Percentiles rank a stretch among this genome's conserved stretches.
phyloP scores from a whole-genome alignment of 1,140 invertebrate genomes.

The Hycleus phaleratus region DNA sequence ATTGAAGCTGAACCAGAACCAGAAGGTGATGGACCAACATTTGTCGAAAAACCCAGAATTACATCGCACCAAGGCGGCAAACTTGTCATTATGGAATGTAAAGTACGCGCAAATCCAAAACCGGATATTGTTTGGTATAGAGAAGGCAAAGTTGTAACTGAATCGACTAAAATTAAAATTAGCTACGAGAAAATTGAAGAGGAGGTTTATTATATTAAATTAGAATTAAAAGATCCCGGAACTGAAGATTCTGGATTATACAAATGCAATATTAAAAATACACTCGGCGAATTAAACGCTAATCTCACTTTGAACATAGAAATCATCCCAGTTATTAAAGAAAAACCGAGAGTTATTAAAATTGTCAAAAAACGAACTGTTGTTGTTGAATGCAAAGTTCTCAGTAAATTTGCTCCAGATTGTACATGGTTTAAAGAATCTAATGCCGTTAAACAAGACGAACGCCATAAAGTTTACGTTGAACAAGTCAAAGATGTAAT shows the following conservation, averaged over 20 bases:
- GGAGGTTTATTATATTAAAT: constrained; percentile 80
- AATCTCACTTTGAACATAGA: constrained; percentile 96
- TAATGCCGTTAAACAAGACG: constrained; percentile 66
- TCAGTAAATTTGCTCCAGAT: constrained; percentile 79
- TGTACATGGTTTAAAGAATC: constrained; percentile 86
- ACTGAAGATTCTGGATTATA: constrained; percentile 94
- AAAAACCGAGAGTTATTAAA: constrained; percentile 82
- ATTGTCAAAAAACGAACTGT: constrained; percentile 85
- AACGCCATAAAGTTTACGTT: constrained; percentile 64
- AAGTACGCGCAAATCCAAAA: constrained; percentile 87
- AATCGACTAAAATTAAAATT: constrained; percentile 74
- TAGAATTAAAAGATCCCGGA: constrained; percentile 88
- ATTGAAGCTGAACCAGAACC: constrained; percentile 91
- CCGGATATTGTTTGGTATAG: constrained; percentile 91
- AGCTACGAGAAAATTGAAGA: constrained; percentile 65
- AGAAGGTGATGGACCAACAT: constrained; percentile 93
- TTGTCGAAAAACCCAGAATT: constrained; percentile 94
- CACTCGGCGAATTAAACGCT: constrained; percentile 90
- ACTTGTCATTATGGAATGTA: constrained; percentile 96
- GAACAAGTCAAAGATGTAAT: constrained; percentile 69
- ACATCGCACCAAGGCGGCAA: constrained; percentile 92
- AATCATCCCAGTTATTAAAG: constrained; percentile 91
- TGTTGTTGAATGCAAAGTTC: constrained; percentile 82
- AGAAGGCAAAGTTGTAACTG: constrained; percentile 68
- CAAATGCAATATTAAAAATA: constrained; percentile 96